A percentile compares a stretch with the other conserved stretches of the same genome.
Evolutionary conservation across 2,888 invertebrate genomes (phyloP).

Genomic region (Incurvaria masculella): DNA sequence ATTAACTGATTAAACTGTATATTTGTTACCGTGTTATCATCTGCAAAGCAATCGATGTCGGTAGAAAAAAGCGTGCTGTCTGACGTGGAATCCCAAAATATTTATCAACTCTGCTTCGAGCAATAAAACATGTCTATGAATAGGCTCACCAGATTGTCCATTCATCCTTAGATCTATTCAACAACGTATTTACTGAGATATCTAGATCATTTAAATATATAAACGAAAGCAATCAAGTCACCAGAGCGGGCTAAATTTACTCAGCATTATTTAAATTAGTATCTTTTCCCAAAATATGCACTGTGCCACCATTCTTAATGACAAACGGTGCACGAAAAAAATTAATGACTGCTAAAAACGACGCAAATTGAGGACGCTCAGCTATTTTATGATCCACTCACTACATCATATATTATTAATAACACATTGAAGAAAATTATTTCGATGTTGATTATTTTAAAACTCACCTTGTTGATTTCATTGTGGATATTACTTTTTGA

Average conservation of each 20-base stretch:
- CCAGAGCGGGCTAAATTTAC: background rate
- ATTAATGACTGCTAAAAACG: constrained; percentile 39
- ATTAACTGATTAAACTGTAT: too few relatives aligned
- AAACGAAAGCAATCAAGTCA: background rate
- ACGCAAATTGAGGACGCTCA: constrained; percentile 43
- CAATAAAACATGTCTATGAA: too few relatives aligned
- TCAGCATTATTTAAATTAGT: background rate
- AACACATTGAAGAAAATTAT: background rate
- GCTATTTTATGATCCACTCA: constrained; percentile 2
- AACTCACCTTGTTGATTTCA: background rate
- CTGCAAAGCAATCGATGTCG: too few relatives aligned
- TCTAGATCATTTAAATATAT: too few relatives aligned
- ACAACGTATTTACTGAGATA: too few relatives aligned
- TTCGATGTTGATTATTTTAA: background rate
- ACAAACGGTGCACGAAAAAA: constrained; percentile 40
- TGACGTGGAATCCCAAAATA: too few relatives aligned
- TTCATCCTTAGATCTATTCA: too few relatives aligned
- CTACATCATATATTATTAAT: constrained; percentile 3
- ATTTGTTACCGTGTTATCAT: too few relatives aligned
- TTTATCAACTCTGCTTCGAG: too few relatives aligned
- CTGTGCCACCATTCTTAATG: constrained; percentile 35
- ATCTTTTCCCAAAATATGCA: background rate
- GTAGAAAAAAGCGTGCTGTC: too few relatives aligned
- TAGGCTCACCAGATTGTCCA: too few relatives aligned
- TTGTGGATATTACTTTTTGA: too few relatives aligned